These are phyloP conservation scores for Percina caprodes DNA, from an alignment of 2,113 vertebrate genomes.

Conservation along the genomic window DNA sequence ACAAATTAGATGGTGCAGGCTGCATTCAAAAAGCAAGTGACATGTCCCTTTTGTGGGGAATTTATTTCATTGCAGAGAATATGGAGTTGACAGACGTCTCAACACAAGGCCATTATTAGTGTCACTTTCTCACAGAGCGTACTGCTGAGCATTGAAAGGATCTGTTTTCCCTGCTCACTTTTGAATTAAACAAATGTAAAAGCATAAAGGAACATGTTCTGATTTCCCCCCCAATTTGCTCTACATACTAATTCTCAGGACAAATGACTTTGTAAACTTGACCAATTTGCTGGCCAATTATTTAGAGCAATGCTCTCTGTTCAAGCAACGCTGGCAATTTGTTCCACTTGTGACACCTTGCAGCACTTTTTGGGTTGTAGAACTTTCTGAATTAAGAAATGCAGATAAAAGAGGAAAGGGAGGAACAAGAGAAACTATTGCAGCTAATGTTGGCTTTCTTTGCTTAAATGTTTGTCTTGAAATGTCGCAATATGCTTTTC, in stretches of 20 bases:
- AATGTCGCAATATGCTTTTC: slow-evolving; percentile 31
- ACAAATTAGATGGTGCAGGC: slow-evolving; percentile 65
- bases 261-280: slow-evolving; percentile 49
- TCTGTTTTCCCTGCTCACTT: slow-evolving; percentile 37
- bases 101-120: slow-evolving; percentile 69
- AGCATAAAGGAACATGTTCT: slow-evolving; percentile 21
- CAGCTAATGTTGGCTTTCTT: slow-evolving; percentile 14
- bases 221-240: background rate
- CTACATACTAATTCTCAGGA: background rate
- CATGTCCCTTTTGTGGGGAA: slow-evolving; percentile 53
- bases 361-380: background rate
- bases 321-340: slow-evolving; percentile 6
- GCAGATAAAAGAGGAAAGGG: slow-evolving; percentile 28
- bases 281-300: slow-evolving; percentile 28
- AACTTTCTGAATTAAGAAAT: slow-evolving; percentile 42
- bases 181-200: slow-evolving; percentile 57
- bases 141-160: slow-evolving; percentile 46
- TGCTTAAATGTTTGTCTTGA: slow-evolving; percentile 18
- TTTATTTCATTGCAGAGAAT: slow-evolving; percentile 51
- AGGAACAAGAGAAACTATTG: background rate
- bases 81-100: slow-evolving; percentile 53
- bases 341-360: slow-evolving; percentile 7
- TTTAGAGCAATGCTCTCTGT: background rate
- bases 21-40: slow-evolving; percentile 46
- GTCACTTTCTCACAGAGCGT: slow-evolving; percentile 51